Evolutionary conservation across 1,140 invertebrate species (phyloP), one percentile per base, ranked within the genome.

Genomic region (Leptinotarsa undecemlineata): DNA sequence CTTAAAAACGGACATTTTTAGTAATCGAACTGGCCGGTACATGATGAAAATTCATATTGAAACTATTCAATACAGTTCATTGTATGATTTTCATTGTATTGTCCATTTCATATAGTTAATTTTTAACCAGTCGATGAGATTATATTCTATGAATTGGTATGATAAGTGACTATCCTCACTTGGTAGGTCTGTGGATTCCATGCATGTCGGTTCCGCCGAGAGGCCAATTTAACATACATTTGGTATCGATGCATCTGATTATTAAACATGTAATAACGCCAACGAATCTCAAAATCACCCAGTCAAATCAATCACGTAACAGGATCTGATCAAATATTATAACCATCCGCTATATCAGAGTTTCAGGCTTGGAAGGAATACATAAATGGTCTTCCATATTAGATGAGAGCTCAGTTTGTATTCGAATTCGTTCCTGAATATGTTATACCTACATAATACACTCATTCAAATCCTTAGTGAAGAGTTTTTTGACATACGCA

Each of bases 161-260:
- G 17, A 57, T 57, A 14, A 57, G 51, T 57, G 3, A 17, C n/a
- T 57, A 4, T 57, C 51, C 51, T 57, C 15, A 57, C 51, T n/a
- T 57, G 51, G 51, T 57, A 14, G n/a, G 14, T 2, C n/a, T n/a
- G n/a, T n/a, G 14, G 51, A n/a, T n/a, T 57, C n/a, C 51, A 57
- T 57, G 51, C 51, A 57, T 57, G 51, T n/a, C 15, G 0, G 51
- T 13, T 57, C n/a, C 1, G 51, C 51, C 51, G 1, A 57, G 51
- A 57, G 51, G 51, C 51, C 51, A 57, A 57, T 57, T 57, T 4
- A 57, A 57, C 15, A 57, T 57, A 57, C 51, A 57, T 14, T 57
- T 57, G 4, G 48, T 57, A 57, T 57, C 51, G n/a, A 57, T 57
- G 51, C 51, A 57, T 57, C 51, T 57, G 51, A 57, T 57, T n/a